These are phyloP conservation scores for Gastrophryne carolinensis DNA, from an alignment of 2,797 vertebrate genomes.

Conservation along the genomic window DNA sequence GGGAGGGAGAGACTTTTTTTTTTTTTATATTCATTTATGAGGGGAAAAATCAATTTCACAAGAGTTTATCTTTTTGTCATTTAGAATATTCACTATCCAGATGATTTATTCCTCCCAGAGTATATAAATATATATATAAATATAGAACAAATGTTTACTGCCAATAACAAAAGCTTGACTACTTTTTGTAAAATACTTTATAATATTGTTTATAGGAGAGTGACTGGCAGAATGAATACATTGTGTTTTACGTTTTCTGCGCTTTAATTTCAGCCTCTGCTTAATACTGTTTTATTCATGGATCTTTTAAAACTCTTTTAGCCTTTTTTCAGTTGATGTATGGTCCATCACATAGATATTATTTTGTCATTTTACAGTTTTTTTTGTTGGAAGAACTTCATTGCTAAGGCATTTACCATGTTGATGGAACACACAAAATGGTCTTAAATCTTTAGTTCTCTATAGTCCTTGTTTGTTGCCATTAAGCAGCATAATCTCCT, in stretches of 20 bases:
- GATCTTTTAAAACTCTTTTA: background rate
- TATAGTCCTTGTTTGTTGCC: background rate
- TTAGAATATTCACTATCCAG: slow-evolving; percentile 38
- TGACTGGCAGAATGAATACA: slow-evolving; percentile 17
- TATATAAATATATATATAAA: slow-evolving; percentile 49
- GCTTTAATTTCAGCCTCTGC: slow-evolving; percentile 25
- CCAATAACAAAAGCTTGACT: slow-evolving; percentile 52
- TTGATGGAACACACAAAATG: background rate
- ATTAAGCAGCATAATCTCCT: background rate
- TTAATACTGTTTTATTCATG: slow-evolving; percentile 15
- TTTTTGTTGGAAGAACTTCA: no score
- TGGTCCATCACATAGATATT: background rate
- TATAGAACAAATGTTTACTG: slow-evolving; percentile 57
- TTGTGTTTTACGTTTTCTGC: slow-evolving; percentile 26
- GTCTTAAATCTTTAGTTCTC: background rate
- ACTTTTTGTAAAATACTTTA: slow-evolving; percentile 57
- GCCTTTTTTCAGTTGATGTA: background rate
- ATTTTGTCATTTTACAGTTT: background rate
- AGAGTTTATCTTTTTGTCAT: slow-evolving; percentile 37
- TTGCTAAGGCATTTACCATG: background rate
- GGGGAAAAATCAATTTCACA: slow-evolving; percentile 45
- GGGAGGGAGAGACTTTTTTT: slow-evolving; percentile 40
- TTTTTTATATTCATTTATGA: slow-evolving; percentile 55
- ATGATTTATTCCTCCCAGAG: slow-evolving; percentile 50
- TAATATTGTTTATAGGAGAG: slow-evolving; percentile 31